Evolutionary conservation across 2,888 invertebrate species (phyloP).

Genomic region (Cremastobaeus sp.): DNA sequence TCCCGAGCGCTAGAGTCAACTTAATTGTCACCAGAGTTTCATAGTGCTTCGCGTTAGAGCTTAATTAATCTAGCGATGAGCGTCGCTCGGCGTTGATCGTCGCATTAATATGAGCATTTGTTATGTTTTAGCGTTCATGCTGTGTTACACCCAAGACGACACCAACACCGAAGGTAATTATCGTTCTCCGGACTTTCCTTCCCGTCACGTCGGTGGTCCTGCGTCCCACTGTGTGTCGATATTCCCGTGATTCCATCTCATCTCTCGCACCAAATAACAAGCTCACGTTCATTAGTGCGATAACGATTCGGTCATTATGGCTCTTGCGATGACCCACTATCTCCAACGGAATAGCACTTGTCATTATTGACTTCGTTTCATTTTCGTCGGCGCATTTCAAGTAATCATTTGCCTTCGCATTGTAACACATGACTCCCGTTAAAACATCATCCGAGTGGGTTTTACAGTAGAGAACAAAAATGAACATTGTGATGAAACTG

Average conservation of each 20-base stretch:
- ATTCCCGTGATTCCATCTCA: slow-evolving; percentile 52
- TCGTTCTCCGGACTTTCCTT: too few relatives aligned
- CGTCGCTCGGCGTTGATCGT: slow-evolving; percentile 12
- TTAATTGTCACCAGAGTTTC: slow-evolving; percentile 35
- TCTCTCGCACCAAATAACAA: slow-evolving; percentile 65
- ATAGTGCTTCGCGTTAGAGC: slow-evolving; percentile 65
- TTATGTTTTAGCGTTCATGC: slow-evolving; percentile 93
- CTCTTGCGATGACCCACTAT: slow-evolving; percentile 23
- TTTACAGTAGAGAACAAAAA: too few relatives aligned
- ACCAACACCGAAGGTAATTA: slow-evolving; percentile 91
- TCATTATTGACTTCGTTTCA: too few relatives aligned
- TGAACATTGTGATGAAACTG: too few relatives aligned
- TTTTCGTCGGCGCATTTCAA: too few relatives aligned
- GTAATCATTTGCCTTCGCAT: too few relatives aligned
- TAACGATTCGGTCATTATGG: slow-evolving; percentile 55
- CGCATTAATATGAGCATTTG: slow-evolving; percentile 68
- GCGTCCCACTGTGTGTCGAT: neutral
- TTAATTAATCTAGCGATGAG: slow-evolving; percentile 66
- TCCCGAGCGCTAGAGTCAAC: slow-evolving; percentile 31
- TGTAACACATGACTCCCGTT: too few relatives aligned
- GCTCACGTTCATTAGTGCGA: slow-evolving; percentile 63
- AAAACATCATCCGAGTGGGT: too few relatives aligned
- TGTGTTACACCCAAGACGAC: slow-evolving; percentile 96
- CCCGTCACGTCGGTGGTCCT: too few relatives aligned
- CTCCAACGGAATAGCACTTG: too few relatives aligned